Conservation (phyloP, 1,140 invertebrate genomes). For the Brachionus plicatilis region DNA sequence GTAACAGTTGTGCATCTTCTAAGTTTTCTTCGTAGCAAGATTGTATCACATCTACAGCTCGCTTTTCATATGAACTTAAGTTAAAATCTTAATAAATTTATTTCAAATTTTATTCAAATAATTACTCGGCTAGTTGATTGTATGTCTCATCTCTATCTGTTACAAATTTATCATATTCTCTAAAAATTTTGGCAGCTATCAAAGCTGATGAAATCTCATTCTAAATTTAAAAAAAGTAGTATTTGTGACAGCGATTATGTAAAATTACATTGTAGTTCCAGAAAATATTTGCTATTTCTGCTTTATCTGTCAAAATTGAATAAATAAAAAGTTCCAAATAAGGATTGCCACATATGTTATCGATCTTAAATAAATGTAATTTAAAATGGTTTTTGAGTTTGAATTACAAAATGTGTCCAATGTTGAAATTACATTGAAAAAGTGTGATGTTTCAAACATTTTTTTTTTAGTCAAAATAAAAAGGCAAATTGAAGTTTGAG, state of each 20-base stretch:
- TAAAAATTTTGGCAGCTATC: slow-evolving; percentile 29
- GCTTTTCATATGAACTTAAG: neutral
- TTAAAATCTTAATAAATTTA: neutral
- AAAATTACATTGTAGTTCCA: slow-evolving; percentile 15
- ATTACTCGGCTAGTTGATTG: neutral
- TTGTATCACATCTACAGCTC: neutral
- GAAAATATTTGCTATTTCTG: slow-evolving; percentile 32
- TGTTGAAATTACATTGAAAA: no score
- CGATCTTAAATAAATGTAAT: neutral
- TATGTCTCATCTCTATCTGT: neutral
- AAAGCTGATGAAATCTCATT: slow-evolving; percentile 33
- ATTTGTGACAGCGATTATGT: neutral
- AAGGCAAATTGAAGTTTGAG: no score
- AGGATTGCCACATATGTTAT: neutral
- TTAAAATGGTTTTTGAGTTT: no score
- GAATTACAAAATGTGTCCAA: no score
- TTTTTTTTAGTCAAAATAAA: no score
- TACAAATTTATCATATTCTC: neutral
- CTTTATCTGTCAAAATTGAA: neutral
- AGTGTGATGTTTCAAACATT: no score
- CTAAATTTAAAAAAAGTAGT: neutral
- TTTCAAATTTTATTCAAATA: neutral
- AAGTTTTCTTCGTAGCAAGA: neutral
- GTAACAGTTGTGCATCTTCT: neutral
- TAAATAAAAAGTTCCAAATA: neutral